Evolutionary conservation across 2,113 vertebrate genomes (phyloP).

Genomic region (Camelus dromedarius): DNA sequence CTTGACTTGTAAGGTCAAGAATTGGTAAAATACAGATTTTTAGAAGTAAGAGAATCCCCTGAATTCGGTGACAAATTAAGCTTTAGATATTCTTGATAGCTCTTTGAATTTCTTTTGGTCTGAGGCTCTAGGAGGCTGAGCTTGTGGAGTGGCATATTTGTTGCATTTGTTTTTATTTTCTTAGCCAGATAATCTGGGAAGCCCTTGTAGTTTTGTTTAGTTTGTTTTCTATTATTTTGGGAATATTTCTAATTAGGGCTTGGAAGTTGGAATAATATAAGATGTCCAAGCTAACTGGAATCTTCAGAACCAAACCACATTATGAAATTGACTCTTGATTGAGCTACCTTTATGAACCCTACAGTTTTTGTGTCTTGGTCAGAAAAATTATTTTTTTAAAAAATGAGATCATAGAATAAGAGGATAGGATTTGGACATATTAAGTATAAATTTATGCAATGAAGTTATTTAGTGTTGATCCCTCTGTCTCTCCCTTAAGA

Average conservation of each 20-base stretch:
- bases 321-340: slow-evolving; percentile 45
- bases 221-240: slow-evolving; percentile 15
- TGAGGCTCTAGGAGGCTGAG: neutral
- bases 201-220: neutral
- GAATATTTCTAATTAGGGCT: slow-evolving; percentile 53
- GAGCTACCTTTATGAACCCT: neutral
- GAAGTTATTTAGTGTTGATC: neutral
- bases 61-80: neutral
- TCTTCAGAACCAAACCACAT: slow-evolving; percentile 31
- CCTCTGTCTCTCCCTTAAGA: slow-evolving; percentile 35
- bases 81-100: neutral
- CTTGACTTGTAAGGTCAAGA: slow-evolving; percentile 20
- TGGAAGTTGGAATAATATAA: slow-evolving; percentile 23
- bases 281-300: slow-evolving; percentile 1
- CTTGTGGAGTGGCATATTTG: neutral
- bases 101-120: neutral
- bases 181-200: neutral
- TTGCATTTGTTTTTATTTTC: slow-evolving; percentile 19
- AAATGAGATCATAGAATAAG: neutral
- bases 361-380: neutral
- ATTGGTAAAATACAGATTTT: slow-evolving; percentile 15
- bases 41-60: neutral
- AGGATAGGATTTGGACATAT: slow-evolving; percentile 22
- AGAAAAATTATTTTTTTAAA: neutral
- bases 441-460: neutral